These are phyloP conservation scores for Prorops nasuta DNA, from an alignment of 1,140 invertebrate genomes.

Conservation along the genomic window DNA sequence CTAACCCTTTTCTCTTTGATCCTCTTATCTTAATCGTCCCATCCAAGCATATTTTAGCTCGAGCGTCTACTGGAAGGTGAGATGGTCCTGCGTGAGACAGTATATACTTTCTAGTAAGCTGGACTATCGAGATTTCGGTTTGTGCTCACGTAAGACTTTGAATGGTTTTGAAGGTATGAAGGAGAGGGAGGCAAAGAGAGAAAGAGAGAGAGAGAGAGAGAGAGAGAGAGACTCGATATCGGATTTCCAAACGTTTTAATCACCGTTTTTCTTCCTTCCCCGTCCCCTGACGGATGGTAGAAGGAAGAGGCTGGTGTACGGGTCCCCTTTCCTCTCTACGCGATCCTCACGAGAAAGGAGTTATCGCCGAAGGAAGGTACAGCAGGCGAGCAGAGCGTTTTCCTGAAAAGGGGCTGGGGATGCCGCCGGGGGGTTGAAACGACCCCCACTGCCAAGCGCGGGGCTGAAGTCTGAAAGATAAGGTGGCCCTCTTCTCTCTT, in stretches of 20 bases:
- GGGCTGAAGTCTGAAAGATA: slow-evolving; percentile 58
- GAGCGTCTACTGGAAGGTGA: too few relatives aligned
- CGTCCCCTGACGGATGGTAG: slow-evolving; percentile 2
- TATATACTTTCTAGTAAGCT: too few relatives aligned
- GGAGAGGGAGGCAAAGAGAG: too few relatives aligned
- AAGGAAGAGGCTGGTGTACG: too few relatives aligned
- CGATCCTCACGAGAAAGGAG: slow-evolving; percentile 39
- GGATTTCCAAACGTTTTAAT: slow-evolving; percentile 38
- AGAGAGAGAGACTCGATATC: slow-evolving; percentile 16
- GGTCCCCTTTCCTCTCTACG: slow-evolving; percentile 6
- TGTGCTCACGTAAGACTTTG: too few relatives aligned
- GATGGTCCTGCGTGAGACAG: too few relatives aligned
- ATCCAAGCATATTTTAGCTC: slow-evolving; percentile 11
- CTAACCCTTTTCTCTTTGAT: slow-evolving; percentile 5
- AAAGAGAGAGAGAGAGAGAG: too few relatives aligned
- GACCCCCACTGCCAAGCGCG: slow-evolving; percentile 35
- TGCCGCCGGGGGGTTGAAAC: slow-evolving; percentile 40
- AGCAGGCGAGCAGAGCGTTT: slow-evolving; percentile 32
- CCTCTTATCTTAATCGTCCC: slow-evolving; percentile 31
- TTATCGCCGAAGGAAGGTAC: slow-evolving; percentile 47
- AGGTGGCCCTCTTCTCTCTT: slow-evolving; percentile 43
- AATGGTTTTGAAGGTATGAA: too few relatives aligned
- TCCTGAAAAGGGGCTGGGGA: slow-evolving; percentile 31
- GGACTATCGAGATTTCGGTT: too few relatives aligned
- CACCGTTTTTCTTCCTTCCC: slow-evolving; percentile 19